Base-by-base conservation (phyloP, 1,140 invertebrate species). In the Anoplophora glabripennis region DNA sequence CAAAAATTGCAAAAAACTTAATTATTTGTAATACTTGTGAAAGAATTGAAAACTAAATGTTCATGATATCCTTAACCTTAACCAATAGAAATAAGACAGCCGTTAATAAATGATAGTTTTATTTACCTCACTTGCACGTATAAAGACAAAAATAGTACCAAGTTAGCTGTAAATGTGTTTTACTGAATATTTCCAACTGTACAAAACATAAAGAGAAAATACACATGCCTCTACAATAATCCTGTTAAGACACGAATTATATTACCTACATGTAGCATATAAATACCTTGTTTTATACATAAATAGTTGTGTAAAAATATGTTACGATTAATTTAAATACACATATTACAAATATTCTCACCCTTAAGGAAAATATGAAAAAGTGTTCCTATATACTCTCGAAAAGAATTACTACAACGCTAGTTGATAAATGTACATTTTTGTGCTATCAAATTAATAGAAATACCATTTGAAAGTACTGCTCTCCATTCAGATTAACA, bases 1-100 rank as follows among this genome's bases (percentile, higher is more conserved):
- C 88, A 90, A 68, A 65, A 61, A 45, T 34, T 65, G 8, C 48
- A 61, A 17, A 65, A 65, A 59, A 51, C 28, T 35, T 65, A 53
- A 48, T 40, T 40, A 18, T 17, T 37, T 33, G 11, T 12, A n/a
- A n/a, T n/a, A n/a, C n/a, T n/a, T n/a, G n/a, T n/a, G n/a, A n/a
- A n/a, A n/a, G n/a, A n/a, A n/a, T n/a, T n/a, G n/a, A n/a, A n/a
- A n/a, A n/a, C n/a, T n/a, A n/a, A n/a, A n/a, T n/a, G n/a, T n/a
- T n/a, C n/a, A n/a, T n/a, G n/a, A n/a, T n/a, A n/a, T n/a, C n/a
- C n/a, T n/a, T n/a, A n/a, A n/a, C n/a, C n/a, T n/a, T n/a, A n/a
- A n/a, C n/a, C n/a, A n/a, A n/a, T n/a, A n/a, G n/a, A n/a, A n/a
- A n/a, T n/a, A n/a, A n/a, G n/a, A n/a, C n/a, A n/a, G n/a, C n/a